These are phyloP conservation scores for Apodemia zela DNA, from an alignment of 2,888 invertebrate species.

Conservation along the genomic window DNA sequence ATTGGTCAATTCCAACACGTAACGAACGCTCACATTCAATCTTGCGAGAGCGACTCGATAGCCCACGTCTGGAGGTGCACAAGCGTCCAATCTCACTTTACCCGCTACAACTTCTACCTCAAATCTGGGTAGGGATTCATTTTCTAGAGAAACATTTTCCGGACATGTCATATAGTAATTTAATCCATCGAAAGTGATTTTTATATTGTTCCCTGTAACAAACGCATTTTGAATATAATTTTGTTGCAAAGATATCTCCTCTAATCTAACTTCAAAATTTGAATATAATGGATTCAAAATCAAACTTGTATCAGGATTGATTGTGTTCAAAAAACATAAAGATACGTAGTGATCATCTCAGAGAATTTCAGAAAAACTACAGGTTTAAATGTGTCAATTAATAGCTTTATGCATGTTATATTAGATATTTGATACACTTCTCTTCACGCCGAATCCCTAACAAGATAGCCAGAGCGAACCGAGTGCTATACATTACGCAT, in stretches of 20 bases:
- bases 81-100: slow-evolving; percentile 27
- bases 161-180: slow-evolving; percentile 29
- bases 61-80: slow-evolving; percentile 32
- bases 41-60: slow-evolving; percentile 28
- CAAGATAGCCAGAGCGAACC: too few species aligned
- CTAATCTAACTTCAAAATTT: too few species aligned
- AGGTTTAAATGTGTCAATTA: too few species aligned
- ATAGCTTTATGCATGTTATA: too few species aligned
- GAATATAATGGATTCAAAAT: too few species aligned
- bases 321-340: too few species aligned
- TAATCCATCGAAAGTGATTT: slow-evolving; percentile 20
- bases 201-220: slow-evolving; percentile 25
- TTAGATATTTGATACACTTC: too few species aligned
- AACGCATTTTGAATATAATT: neutral
- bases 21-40: slow-evolving; percentile 56
- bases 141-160: slow-evolving; percentile 28
- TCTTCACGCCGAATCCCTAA: too few species aligned
- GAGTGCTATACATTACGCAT: too few species aligned
- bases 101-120: slow-evolving; percentile 23
- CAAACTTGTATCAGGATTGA: too few species aligned
- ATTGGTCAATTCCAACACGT: slow-evolving; percentile 82
- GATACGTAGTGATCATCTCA: too few species aligned
- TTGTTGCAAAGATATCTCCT: neutral
- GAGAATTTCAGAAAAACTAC: too few species aligned
- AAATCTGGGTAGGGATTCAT: slow-evolving; percentile 32